Base-by-base conservation (phyloP, 1,140 invertebrate species). In the Agrypnia vestita region DNA sequence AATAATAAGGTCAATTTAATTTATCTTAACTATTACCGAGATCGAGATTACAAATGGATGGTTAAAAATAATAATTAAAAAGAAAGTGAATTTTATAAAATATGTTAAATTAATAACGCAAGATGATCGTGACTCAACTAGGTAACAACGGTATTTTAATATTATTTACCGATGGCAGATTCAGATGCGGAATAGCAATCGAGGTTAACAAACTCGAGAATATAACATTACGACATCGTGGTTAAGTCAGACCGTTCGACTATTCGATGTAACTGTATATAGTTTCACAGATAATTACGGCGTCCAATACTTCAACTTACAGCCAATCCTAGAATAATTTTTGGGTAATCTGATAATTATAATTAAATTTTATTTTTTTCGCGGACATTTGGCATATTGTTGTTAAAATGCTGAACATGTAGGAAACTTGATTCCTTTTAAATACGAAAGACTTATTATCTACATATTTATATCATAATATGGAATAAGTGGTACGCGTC, bases 141-240 rank as follows among this genome's bases (percentile, higher is more conserved):
- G n/a, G 49, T 64, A 46, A 46, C 64, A 69, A 69, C 64, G 64
- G 64, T 69, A 69, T n/a, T 47, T 46, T 62, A 62, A 10, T 21
- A 17, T 56, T 35, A 46, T 15, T 46, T 46, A 69, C 15, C n/a
- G 10, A 49, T 47, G 15, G 15, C 44, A 69, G 17, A 69, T 46
- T 46, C 46, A 19, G 6, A 69, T 19, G 64, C 64, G 64, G 44
- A 44, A 46, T 8, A 11, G 49, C n/a, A 8, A 15, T 69, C 13
- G 43, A 49, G 64, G 64, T 69, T 21, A 69, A 69, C 64, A 43
- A 47, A 46, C 64, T 47, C n/a, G 64, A 46, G 64, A 69, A 19
- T 47, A 47, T 10, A 21, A 44, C 35, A 62, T 62, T 62, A 62
- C 13, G 19, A 35, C 25, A 47, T 44, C 15, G n/a, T 19, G 64